Percentiles rank a stretch among this genome's conserved stretches.
Conservation (phyloP, 2,797 vertebrate species). For the Periparus ater region DNA sequence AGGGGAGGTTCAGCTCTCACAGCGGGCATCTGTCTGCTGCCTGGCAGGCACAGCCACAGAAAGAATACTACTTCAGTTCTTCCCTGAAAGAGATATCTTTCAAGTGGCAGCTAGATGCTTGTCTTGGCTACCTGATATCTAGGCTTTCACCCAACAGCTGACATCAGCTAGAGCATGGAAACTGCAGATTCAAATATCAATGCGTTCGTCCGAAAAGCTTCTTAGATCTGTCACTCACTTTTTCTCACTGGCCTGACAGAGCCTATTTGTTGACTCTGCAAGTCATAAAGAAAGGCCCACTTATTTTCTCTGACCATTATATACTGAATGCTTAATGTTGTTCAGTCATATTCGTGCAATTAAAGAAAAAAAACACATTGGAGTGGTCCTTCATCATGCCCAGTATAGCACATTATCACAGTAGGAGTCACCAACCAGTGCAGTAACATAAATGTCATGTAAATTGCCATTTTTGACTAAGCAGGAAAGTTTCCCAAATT, state of each 20-base stretch:
- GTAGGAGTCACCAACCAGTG: not conserved
- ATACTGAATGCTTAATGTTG: not conserved
- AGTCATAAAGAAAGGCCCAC: conserved; percentile 13
- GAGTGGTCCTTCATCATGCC: not conserved
- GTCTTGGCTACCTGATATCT: conserved; percentile 65
- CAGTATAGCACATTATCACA: not conserved
- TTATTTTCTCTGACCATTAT: conserved; percentile 43
- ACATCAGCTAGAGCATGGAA: conserved; percentile 49
- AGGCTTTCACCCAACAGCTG: conserved; percentile 41
- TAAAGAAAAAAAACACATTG: not conserved
- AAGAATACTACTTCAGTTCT: conserved; percentile 56
- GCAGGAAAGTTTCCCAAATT: not conserved
- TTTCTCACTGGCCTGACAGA: conserved; percentile 30
- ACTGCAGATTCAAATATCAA: conserved; percentile 55
- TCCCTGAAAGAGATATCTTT: conserved; percentile 63
- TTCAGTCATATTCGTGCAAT: not conserved
- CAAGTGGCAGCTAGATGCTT: conserved; percentile 60
- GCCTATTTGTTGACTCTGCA: conserved; percentile 17
- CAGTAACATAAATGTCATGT: not conserved
- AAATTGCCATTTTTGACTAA: not conserved
- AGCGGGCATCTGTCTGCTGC: conserved; percentile 49
- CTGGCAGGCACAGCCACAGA: conserved; percentile 24
- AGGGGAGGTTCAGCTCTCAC: not conserved
- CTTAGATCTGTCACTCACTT: conserved; percentile 53
- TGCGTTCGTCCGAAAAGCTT: conserved; percentile 3